Evolutionary conservation across 2,113 vertebrate species (phyloP).

Genomic region (Panthera tigris): DNA sequence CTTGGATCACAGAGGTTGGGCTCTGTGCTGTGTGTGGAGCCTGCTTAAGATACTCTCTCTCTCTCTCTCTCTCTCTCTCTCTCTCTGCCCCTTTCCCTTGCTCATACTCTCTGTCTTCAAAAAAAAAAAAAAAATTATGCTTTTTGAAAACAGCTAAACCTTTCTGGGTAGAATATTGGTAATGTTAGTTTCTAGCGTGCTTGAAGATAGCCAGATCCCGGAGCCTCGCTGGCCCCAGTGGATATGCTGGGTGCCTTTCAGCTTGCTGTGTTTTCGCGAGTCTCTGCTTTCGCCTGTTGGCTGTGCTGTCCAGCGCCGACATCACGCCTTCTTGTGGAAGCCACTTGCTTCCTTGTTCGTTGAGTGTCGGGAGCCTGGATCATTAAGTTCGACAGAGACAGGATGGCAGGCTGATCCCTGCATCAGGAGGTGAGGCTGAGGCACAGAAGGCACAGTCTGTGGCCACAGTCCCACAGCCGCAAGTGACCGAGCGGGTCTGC

Average conservation of each 20-base stretch:
- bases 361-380: not conserved
- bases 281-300: not conserved
- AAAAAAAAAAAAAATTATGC: not conserved
- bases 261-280: not conserved
- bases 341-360: not conserved
- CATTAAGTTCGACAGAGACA: not conserved
- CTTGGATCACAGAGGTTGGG: too few species aligned
- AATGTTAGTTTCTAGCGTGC: not conserved
- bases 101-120: too few species aligned
- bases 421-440: not conserved
- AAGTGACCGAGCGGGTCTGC: not conserved
- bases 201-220: fast-evolving
- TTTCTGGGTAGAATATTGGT: not conserved
- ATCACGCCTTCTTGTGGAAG: not conserved
- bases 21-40: too few species aligned
- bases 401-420: not conserved
- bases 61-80: too few species aligned
- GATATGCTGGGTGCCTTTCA: fast-evolving
- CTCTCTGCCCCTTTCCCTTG: too few species aligned
- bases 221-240: fast-evolving
- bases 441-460: not conserved
- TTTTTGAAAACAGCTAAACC: not conserved
- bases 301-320: not conserved
- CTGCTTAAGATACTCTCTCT: too few species aligned
- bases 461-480: not conserved